phyloP scores from a whole-genome alignment of 2,113 vertebrate species.

The Nesoenas mayeri region DNA sequence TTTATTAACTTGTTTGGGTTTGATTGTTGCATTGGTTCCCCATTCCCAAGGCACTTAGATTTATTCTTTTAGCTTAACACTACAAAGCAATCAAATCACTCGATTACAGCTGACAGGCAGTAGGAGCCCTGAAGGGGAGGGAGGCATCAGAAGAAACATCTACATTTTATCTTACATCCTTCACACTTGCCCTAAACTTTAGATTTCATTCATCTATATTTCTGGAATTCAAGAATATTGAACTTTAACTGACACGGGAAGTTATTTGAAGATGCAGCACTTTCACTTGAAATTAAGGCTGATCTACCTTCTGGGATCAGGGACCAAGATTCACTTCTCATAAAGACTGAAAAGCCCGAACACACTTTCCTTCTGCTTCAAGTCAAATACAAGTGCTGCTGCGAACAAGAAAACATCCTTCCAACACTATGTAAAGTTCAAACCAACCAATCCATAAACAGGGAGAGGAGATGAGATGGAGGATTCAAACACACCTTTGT shows the following conservation, averaged over 20 bases:
- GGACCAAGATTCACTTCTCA: background rate
- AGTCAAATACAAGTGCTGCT: constrained; percentile 31
- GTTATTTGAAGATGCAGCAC: constrained; percentile 33
- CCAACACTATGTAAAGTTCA: background rate
- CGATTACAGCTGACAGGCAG: constrained; percentile 55
- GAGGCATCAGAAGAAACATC: background rate
- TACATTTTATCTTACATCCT: constrained; percentile 2
- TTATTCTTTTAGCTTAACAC: constrained; percentile 69
- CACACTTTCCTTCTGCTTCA: background rate
- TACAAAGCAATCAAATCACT: constrained; percentile 69
- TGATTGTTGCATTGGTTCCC: constrained; percentile 54
- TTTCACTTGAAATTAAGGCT: constrained; percentile 62
- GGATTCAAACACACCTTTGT: background rate
- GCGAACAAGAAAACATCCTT: constrained; percentile 25
- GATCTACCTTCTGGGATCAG: constrained; percentile 54
- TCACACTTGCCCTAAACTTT: constrained; percentile 33
- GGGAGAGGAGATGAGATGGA: background rate
- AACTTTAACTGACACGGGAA: constrained; percentile 46
- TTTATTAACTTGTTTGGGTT: constrained; percentile 65
- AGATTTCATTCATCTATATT: background rate
- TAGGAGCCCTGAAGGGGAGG: constrained; percentile 51
- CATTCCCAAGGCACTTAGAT: constrained; percentile 57
- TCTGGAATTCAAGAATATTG: constrained; percentile 25
- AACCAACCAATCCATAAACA: background rate
- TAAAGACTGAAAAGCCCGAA: background rate